phyloP scores from a whole-genome alignment of 35 echinoderm and acorn worm genomes.

The Lytechinus variegatus region DNA sequence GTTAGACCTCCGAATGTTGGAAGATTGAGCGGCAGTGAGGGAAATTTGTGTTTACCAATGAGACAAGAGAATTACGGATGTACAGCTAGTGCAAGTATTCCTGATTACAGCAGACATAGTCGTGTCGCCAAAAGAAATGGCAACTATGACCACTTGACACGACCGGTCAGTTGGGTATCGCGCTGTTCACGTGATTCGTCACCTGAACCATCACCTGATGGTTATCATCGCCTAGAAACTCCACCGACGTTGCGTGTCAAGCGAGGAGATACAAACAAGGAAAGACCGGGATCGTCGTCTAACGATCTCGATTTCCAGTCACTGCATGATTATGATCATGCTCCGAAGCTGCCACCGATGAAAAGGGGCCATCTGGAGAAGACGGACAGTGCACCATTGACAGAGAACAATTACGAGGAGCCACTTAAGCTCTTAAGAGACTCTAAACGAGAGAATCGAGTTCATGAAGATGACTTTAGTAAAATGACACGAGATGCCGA shows the following conservation, averaged over 20 bases:
- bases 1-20: conserved; percentile 41
- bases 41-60: conserved; percentile 38
- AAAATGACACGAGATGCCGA: not conserved
- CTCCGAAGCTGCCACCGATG: conserved; percentile 12
- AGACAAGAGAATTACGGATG: conserved; percentile 25
- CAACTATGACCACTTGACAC: conserved; percentile 39
- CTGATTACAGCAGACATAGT: conserved; percentile 30
- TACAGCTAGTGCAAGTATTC: conserved; percentile 27
- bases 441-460: not conserved
- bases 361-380: conserved; percentile 21
- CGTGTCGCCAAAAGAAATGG: conserved; percentile 6
- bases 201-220: conserved; percentile 38
- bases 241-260: not conserved
- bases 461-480: not conserved
- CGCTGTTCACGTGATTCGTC: conserved; percentile 37
- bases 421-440: not conserved
- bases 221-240: conserved; percentile 31
- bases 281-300: conserved; percentile 23
- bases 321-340: not conserved
- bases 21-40: conserved; percentile 43
- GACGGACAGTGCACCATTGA: not conserved
- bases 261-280: conserved; percentile 11
- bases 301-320: conserved; percentile 19
- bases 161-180: conserved; percentile 39
- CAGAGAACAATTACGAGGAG: conserved; percentile 36